Evolutionary conservation across 2,888 invertebrate genomes (phyloP).

Genomic region (Osmoderma eremita): DNA sequence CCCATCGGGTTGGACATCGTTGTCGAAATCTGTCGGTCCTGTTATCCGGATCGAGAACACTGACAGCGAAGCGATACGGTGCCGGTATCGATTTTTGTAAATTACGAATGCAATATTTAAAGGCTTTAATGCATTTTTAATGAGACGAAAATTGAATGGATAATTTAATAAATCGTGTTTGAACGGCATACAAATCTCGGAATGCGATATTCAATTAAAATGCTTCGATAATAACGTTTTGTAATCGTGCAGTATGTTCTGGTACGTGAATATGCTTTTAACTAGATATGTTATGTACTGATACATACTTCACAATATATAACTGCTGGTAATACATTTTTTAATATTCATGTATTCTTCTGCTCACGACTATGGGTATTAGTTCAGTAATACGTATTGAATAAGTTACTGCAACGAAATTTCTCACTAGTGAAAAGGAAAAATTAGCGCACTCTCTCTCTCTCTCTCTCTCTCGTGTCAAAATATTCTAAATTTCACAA

Average conservation of each 20-base stretch:
- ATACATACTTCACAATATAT: constrained; percentile 12
- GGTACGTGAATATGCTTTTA: neutral
- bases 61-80: neutral
- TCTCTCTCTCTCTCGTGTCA: no score
- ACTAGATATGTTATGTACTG: no score
- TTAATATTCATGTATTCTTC: constrained; percentile 34
- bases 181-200: constrained; percentile 7
- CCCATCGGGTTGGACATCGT: constrained; percentile 8
- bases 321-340: constrained; percentile 10
- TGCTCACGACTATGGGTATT: neutral
- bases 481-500: no score
- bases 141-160: constrained; percentile 36
- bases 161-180: constrained; percentile 31
- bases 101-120: constrained; percentile 29
- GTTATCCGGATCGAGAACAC: neutral
- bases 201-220: constrained; percentile 39
- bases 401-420: no score
- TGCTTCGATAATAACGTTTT: constrained; percentile 29
- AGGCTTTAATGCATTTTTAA: constrained; percentile 39
- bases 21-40: constrained; percentile 17
- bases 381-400: no score
- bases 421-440: no score
- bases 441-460: no score
- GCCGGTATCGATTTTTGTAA: constrained; percentile 30
- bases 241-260: constrained; percentile 13